Percentiles rank a stretch among this genome's conserved stretches.
Conservation (phyloP, 2,888 invertebrate species). For the Torymus auratus region DNA sequence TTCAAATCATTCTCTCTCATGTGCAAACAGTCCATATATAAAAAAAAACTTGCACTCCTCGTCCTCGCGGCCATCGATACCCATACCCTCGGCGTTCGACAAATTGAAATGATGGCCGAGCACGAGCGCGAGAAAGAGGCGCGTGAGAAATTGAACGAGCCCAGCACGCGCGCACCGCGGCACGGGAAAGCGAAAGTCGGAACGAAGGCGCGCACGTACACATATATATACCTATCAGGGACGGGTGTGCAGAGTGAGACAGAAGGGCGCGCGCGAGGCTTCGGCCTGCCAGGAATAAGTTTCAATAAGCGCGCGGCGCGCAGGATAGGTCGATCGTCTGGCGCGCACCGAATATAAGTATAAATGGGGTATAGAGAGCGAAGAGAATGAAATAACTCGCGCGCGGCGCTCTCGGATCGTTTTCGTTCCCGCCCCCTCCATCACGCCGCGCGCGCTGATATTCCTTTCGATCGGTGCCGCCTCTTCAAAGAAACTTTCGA, state of each 20-base stretch:
- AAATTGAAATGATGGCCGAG: constrained; percentile 41
- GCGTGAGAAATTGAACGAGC: constrained; percentile 37
- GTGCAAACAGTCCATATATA: too few relatives aligned
- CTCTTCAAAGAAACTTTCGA: constrained; percentile 23
- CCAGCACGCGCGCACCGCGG: background rate
- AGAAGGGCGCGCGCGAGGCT: background rate
- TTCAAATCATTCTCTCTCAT: too few relatives aligned
- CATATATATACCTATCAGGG: too few relatives aligned
- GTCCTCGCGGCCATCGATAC: too few relatives aligned
- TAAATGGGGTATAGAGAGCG: constrained; percentile 26
- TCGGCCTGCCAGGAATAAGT: constrained; percentile 44
- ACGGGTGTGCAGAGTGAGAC: background rate
- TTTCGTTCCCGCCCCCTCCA: constrained; percentile 27
- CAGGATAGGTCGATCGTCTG: constrained; percentile 18
- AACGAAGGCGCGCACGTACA: background rate
- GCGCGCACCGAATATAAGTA: constrained; percentile 37
- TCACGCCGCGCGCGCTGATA: background rate
- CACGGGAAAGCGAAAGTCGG: background rate
- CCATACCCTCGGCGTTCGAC: constrained; percentile 18
- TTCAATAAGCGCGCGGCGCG: constrained; percentile 36
- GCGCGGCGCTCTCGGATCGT: constrained; percentile 25
- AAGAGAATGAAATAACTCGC: constrained; percentile 47
- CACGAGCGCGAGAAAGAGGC: background rate
- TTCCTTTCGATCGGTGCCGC: constrained; percentile 10
- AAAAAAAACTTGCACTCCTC: too few relatives aligned